Evolutionary conservation across 2,113 vertebrate genomes (phyloP).

Genomic region (Tachysurus fulvidraco): DNA sequence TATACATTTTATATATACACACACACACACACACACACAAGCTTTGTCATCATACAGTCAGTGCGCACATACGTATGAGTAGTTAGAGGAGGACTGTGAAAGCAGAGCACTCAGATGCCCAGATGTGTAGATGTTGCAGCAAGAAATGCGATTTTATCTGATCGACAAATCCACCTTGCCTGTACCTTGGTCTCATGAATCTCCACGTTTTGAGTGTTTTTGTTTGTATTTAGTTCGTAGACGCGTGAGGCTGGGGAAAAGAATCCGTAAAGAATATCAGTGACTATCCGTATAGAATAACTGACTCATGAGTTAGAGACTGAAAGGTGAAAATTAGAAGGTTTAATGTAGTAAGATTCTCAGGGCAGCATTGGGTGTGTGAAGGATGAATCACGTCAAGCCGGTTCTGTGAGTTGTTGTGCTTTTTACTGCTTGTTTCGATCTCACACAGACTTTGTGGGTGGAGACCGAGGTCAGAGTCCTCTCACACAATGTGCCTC

Average conservation of each 20-base stretch:
- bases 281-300: no score
- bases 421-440: conserved; percentile 45
- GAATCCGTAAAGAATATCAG: no score
- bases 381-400: conserved; percentile 57
- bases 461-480: conserved; percentile 65
- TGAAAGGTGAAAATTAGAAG: not conserved
- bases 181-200: not conserved
- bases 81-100: not conserved
- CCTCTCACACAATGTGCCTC: conserved; percentile 54
- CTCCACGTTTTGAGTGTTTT: not conserved
- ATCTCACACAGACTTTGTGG: conserved; percentile 60
- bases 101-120: not conserved
- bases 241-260: not conserved
- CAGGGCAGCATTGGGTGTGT: not conserved
- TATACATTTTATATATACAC: no score
- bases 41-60: conserved; percentile 11
- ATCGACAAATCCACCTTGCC: not conserved
- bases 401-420: conserved; percentile 61
- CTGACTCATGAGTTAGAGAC: no score
- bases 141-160: not conserved
- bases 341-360: not conserved
- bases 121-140: no score
- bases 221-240: not conserved
- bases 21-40: not conserved
- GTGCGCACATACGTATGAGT: not conserved